Conservation (phyloP, 2,797 vertebrate genomes). For the Crenichthys baileyi region DNA sequence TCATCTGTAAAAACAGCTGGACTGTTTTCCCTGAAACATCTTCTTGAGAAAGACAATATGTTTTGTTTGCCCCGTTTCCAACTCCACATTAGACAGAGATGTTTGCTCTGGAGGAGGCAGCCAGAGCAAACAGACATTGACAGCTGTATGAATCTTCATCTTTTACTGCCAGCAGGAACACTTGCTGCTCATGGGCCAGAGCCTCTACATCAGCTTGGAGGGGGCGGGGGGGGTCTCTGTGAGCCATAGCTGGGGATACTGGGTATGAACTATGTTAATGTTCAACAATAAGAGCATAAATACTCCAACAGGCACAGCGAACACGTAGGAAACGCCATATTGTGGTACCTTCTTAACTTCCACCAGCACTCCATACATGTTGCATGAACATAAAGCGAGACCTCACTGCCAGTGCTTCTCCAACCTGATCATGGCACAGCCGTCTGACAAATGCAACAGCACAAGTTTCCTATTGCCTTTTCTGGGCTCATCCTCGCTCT, state of each 20-base stretch:
- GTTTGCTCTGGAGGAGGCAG: conserved; percentile 27
- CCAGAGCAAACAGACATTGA: conserved; percentile 49
- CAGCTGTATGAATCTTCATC: conserved; percentile 55
- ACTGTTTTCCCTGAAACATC: neutral
- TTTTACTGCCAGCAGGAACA: conserved; percentile 57
- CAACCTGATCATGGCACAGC: conserved; percentile 58
- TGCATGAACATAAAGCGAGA: conserved; percentile 45
- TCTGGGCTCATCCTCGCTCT: conserved; percentile 56
- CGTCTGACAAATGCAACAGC: conserved; percentile 50
- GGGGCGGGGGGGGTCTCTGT: conserved; percentile 25
- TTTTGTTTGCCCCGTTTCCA: neutral
- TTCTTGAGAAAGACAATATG: conserved; percentile 1
- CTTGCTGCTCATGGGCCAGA: conserved; percentile 39
- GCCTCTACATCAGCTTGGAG: conserved; percentile 38
- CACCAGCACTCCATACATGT: conserved; percentile 41
- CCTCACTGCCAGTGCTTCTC: conserved; percentile 43
- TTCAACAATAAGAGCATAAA: conserved; percentile 24
- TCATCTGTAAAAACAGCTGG: neutral
- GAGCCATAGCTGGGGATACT: conserved; percentile 44
- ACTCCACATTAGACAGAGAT: conserved; percentile 18
- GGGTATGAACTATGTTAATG: conserved; percentile 47
- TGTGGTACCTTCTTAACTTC: conserved; percentile 36
- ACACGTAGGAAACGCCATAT: conserved; percentile 1
- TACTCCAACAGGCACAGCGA: conserved; percentile 20
- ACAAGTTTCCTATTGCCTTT: conserved; percentile 63